Evolutionary conservation across 2,888 invertebrate genomes (phyloP).

Genomic region (Coleophora deauratella): DNA sequence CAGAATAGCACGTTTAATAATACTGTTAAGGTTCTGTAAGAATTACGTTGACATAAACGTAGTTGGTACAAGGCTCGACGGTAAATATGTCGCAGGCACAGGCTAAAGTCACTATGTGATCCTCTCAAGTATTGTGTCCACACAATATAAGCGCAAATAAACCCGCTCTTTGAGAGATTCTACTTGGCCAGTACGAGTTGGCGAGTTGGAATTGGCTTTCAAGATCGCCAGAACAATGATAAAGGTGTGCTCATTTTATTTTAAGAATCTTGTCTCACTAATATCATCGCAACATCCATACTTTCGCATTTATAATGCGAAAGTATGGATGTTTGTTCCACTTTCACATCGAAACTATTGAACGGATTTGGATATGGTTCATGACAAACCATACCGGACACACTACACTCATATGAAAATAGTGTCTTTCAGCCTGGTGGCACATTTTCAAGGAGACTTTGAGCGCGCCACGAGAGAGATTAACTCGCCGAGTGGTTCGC

Average conservation of each 20-base stretch:
- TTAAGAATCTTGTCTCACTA: too few species aligned
- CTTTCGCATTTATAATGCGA: too few species aligned
- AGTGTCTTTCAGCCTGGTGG: constrained; percentile 56
- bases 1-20: too few species aligned
- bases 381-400: constrained; percentile 14
- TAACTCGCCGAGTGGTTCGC: constrained; percentile 25
- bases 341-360: too few species aligned
- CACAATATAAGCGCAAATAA: constrained; percentile 71
- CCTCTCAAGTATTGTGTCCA: constrained; percentile 64
- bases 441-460: constrained; percentile 50
- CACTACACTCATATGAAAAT: constrained; percentile 45
- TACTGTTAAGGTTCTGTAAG: too few species aligned
- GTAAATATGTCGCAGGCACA: constrained; percentile 9
- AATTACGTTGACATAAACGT: neutral
- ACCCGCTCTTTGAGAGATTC: constrained; percentile 46
- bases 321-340: too few species aligned
- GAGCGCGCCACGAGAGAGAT: constrained; percentile 32
- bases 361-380: constrained; percentile 1
- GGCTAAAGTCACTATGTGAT: constrained; percentile 31
- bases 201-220: too few species aligned
- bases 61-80: neutral
- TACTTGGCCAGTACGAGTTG: neutral
- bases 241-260: too few species aligned
- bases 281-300: too few species aligned
- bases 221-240: too few species aligned